Conservation (phyloP, 1,140 invertebrate genomes). For the Trichonephila clavipes region DNA sequence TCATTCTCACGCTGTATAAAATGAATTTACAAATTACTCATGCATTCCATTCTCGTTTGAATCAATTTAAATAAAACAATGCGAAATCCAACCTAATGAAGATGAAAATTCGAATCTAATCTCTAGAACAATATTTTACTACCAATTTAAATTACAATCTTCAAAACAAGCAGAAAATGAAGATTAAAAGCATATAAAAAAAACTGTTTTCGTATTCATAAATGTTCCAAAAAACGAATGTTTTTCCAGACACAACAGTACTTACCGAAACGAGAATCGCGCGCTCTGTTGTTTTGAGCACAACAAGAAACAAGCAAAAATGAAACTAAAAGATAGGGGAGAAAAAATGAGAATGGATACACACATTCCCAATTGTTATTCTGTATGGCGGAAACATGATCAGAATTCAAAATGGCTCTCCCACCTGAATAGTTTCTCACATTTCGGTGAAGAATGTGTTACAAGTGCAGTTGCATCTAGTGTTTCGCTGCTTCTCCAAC, state of each 20-base stretch:
- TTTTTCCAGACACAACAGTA: not conserved
- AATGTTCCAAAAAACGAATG: not conserved
- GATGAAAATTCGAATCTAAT: not conserved
- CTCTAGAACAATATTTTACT: not conserved
- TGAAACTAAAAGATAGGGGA: not conserved
- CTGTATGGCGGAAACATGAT: constrained; percentile 36
- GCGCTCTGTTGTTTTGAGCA: not conserved
- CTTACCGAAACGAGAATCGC: not conserved
- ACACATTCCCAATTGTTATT: constrained; percentile 33
- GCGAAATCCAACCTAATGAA: not conserved
- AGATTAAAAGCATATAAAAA: not conserved
- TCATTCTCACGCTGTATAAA: too few species aligned
- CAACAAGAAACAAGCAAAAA: not conserved
- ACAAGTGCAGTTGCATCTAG: not conserved
- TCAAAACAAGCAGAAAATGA: not conserved
- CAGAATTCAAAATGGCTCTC: constrained; percentile 51
- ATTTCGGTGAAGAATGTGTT: not conserved
- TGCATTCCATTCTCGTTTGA: not conserved
- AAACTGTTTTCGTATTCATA: constrained; percentile 1
- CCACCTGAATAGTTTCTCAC: constrained; percentile 56
- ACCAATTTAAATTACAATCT: not conserved
- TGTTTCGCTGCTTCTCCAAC: not conserved
- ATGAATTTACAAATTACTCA: too few species aligned
- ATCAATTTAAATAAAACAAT: not conserved
- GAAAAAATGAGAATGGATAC: not conserved